Base-by-base conservation (phyloP, 1,140 invertebrate species). In the Calosoma granatense region DNA sequence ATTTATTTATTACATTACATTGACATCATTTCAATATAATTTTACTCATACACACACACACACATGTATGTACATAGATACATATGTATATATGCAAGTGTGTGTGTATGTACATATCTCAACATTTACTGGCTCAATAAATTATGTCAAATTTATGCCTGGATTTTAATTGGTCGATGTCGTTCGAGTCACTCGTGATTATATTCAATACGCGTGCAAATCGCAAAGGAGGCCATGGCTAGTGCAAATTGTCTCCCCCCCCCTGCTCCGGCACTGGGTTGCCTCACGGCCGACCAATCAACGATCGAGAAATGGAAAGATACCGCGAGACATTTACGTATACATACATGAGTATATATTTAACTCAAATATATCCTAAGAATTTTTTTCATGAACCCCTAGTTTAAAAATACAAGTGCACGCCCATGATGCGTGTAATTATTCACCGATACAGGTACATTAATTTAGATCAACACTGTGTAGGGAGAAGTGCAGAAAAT, bases 41-140 rank as follows among this genome's bases (percentile, higher is more conserved):
- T 47, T 47, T 47, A 47, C 41, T 47, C 9, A 21, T 4, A 55
- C 17, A 22, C 54, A 23, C 21, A 55, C n/a, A 47, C 30, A 55
- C 23, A 12, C 36, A 41, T 17, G 4, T 55, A 53, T 23, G 51
- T 56, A 36, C 51, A 22, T 56, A 52, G 20, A 56, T 52, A 51
- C 20, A 20, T 56, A n/a, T 20, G 14, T 53, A 51, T 52, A 51
- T 51, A 23, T 47, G 51, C 51, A 51, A 22, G 51, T 56, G 11
- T 9, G 6, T 20, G 21, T 56, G 20, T 51, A 56, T 56, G 21
- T 56, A 56, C 14, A 47, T 17, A 47, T 11, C 41, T 47, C 17
- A 47, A 47, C 41, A 12, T 47, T 47, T 47, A 47, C 41, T 47
- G 41, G 41, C 15, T 47, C 41, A 47, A 47, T 47, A 47, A 47